These are phyloP conservation scores for Colaptes auratus DNA, from an alignment of 2,113 vertebrate genomes.

Conservation along the genomic window DNA sequence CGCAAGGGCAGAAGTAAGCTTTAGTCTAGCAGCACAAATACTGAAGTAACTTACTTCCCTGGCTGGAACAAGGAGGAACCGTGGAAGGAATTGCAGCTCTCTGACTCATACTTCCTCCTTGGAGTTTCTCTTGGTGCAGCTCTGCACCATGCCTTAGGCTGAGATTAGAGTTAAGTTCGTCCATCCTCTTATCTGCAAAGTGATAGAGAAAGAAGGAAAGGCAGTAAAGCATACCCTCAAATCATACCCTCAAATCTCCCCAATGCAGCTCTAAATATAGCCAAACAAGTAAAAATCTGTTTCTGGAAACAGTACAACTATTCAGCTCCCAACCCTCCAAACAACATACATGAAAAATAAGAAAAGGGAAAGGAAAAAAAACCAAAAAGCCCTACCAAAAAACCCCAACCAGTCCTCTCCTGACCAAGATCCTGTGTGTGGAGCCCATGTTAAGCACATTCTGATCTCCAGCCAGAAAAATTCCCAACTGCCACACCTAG, in stretches of 20 bases:
- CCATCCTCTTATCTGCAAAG: background rate
- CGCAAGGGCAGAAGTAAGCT: conserved; percentile 4
- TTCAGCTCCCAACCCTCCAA: conserved; percentile 33
- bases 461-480: conserved; percentile 68
- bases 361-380: too few relatives aligned
- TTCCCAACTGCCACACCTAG: conserved; percentile 68
- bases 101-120: conserved; percentile 65
- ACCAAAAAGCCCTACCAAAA: background rate
- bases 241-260: conserved; percentile 15
- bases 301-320: conserved; percentile 56
- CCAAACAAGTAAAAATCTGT: conserved; percentile 53
- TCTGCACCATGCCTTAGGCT: conserved; percentile 43
- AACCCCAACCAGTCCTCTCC: background rate
- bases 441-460: conserved; percentile 44
- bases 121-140: conserved; percentile 61
- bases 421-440: background rate
- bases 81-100: conserved; percentile 64
- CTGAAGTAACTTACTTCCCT: conserved; percentile 27
- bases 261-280: conserved; percentile 48
- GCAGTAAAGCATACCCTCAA: background rate
- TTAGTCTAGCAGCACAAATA: background rate
- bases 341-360: background rate
- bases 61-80: conserved; percentile 61
- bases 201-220: background rate
- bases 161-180: background rate